Conservation (phyloP, 92 coral and sea anemone species). For the Metridium senile region DNA sequence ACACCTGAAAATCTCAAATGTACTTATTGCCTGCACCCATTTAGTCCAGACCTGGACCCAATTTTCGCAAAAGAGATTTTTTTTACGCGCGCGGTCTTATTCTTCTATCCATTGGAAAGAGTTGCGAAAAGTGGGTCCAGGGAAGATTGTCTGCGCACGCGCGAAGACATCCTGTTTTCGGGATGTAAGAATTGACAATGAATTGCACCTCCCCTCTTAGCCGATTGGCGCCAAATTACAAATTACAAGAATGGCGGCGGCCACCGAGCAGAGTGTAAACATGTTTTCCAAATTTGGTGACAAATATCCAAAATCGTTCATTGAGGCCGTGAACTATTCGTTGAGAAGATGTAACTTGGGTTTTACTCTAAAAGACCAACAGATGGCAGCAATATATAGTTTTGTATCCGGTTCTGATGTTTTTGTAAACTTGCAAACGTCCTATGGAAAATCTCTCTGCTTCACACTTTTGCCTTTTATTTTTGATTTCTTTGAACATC, state of each 20-base stretch:
- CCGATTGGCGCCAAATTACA: too few relatives aligned
- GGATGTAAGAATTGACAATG: too few relatives aligned
- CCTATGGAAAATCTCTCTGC: background rate
- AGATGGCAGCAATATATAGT: background rate
- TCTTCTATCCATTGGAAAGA: too few relatives aligned
- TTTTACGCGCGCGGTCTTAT: too few relatives aligned
- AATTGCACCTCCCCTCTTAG: too few relatives aligned
- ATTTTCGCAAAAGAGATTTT: too few relatives aligned
- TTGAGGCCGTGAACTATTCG: background rate
- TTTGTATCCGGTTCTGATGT: background rate
- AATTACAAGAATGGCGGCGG: conserved; percentile 10
- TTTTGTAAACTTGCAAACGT: conserved; percentile 1
- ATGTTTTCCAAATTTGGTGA: background rate
- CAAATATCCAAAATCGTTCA: background rate
- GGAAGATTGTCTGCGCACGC: too few relatives aligned
- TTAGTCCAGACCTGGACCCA: too few relatives aligned
- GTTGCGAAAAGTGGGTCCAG: too few relatives aligned
- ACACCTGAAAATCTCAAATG: conserved; percentile 23
- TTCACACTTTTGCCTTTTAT: background rate
- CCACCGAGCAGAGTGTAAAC: background rate
- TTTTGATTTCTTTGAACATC: background rate
- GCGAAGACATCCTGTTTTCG: too few relatives aligned
- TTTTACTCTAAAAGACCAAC: background rate
- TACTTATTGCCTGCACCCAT: conserved; percentile 42
- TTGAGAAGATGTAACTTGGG: background rate